These are phyloP conservation scores for Hedychridium roseum DNA, from an alignment of 2,888 invertebrate species.

Conservation along the genomic window DNA sequence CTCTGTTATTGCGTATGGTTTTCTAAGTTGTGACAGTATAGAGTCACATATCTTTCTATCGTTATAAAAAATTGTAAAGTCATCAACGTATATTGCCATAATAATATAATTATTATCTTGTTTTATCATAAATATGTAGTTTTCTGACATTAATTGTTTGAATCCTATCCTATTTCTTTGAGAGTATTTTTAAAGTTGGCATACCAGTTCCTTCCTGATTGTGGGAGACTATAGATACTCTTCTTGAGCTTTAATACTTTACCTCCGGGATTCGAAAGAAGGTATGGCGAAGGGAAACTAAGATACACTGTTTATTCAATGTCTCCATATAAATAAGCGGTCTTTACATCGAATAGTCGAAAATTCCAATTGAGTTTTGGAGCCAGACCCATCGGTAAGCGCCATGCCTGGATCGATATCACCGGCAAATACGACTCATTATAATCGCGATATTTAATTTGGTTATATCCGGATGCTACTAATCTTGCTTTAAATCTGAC, in stretches of 20 bases:
- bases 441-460: constrained; percentile 4
- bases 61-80: neutral
- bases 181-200: neutral
- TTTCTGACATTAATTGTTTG: neutral
- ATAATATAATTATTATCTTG: neutral
- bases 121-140: constrained; percentile 5
- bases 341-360: constrained; percentile 4
- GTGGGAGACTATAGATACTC: constrained; percentile 1
- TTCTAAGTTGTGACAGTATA: neutral
- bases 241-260: neutral
- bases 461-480: constrained; percentile 2
- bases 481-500: constrained; percentile 6
- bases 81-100: neutral
- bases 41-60: neutral
- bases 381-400: neutral
- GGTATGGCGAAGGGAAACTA: neutral
- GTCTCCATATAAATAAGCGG: neutral
- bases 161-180: neutral
- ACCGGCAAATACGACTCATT: constrained; percentile 3
- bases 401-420: constrained; percentile 3
- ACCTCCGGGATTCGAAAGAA: neutral
- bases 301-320: neutral
- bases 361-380: neutral
- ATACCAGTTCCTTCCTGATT: constrained; percentile 1
- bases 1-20: constrained; percentile 1